phyloP scores from a whole-genome alignment of 1,140 invertebrate genomes.

The Polyergus mexicanus region DNA sequence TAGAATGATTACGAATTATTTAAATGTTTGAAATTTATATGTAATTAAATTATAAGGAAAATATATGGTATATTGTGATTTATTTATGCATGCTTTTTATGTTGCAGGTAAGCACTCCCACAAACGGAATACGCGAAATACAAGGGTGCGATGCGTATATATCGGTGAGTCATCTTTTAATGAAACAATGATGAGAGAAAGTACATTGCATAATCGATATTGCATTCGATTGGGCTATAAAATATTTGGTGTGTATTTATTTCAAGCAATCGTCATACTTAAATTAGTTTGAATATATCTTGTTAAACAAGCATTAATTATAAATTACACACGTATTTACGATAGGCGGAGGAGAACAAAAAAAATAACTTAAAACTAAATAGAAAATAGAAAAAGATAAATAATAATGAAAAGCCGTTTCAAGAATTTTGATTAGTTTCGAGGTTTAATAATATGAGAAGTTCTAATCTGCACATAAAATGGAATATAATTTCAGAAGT shows the following conservation, averaged over 20 bases:
- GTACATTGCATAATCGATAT: background rate
- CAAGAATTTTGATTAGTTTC: background rate
- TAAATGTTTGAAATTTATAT: background rate
- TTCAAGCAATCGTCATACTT: constrained; percentile 38
- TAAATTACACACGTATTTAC: constrained; percentile 10
- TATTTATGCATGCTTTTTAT: constrained; percentile 20
- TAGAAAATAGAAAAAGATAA: background rate
- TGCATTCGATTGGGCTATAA: background rate
- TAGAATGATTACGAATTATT: constrained; percentile 20
- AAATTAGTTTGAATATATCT: constrained; percentile 48
- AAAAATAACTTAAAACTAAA: background rate
- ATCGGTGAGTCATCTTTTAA: constrained; percentile 63
- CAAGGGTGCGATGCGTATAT: background rate
- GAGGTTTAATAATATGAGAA: background rate
- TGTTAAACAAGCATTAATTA: constrained; percentile 7
- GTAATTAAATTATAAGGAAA: constrained; percentile 20
- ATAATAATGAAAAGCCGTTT: background rate
- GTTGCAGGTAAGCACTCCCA: constrained; percentile 65
- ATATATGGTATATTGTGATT: background rate
- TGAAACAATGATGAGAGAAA: constrained; percentile 31
- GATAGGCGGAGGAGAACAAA: background rate
- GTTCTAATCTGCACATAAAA: background rate
- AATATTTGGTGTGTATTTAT: background rate
- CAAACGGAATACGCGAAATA: background rate
- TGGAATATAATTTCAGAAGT: background rate